Conservation (phyloP, 2,888 invertebrate species). For the Lobophora halterata region DNA sequence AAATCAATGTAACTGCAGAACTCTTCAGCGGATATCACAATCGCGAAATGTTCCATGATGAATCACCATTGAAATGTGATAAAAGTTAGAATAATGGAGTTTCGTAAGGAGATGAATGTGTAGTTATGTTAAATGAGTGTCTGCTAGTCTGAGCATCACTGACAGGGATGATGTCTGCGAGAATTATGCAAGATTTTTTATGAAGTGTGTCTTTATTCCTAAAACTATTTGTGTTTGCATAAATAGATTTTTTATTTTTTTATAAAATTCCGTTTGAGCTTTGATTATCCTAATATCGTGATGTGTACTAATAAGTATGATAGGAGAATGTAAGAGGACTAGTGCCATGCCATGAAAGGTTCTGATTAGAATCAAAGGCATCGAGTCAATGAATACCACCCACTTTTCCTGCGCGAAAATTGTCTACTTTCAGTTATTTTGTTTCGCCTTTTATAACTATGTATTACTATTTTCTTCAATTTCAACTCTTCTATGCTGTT, state of each 20-base stretch:
- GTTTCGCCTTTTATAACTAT: slow-evolving; percentile 65
- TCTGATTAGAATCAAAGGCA: slow-evolving; percentile 79
- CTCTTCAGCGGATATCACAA: slow-evolving; percentile 17
- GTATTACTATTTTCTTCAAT: slow-evolving; percentile 58
- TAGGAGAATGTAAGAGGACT: slow-evolving; percentile 79
- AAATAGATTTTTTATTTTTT: slow-evolving; percentile 30
- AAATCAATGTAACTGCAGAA: slow-evolving; percentile 22
- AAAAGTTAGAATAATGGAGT: slow-evolving; percentile 18
- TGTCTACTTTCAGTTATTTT: slow-evolving; percentile 52
- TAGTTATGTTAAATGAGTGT: slow-evolving; percentile 54
- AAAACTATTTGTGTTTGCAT: slow-evolving; percentile 33
- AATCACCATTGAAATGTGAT: slow-evolving; percentile 22
- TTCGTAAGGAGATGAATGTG: slow-evolving; percentile 28
- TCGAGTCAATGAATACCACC: slow-evolving; percentile 78
- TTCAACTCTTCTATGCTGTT: slow-evolving; percentile 60
- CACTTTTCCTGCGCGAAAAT: slow-evolving; percentile 76
- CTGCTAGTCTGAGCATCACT: slow-evolving; percentile 80
- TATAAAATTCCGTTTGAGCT: slow-evolving; percentile 38
- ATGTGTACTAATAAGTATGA: slow-evolving; percentile 71
- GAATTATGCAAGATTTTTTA: slow-evolving; percentile 77
- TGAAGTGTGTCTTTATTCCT: slow-evolving; percentile 50
- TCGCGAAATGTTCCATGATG: slow-evolving; percentile 15
- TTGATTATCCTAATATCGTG: slow-evolving; percentile 44
- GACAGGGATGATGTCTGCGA: slow-evolving; percentile 78
- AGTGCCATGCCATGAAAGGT: slow-evolving; percentile 81